Conservation (phyloP, 2,888 invertebrate genomes). For the Nipponacmea schrenckii region DNA sequence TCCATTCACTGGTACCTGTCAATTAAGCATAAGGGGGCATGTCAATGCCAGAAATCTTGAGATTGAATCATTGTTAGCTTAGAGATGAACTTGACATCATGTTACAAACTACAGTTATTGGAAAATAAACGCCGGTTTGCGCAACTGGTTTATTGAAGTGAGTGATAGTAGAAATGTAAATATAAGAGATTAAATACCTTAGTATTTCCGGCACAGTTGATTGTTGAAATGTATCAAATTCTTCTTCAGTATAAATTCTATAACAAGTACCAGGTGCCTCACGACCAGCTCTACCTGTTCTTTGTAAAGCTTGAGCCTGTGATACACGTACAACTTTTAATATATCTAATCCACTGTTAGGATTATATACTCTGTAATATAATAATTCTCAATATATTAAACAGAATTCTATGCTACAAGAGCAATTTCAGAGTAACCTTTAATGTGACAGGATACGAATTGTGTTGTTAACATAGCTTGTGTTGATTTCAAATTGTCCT, state of each 20-base stretch:
- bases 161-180: no score
- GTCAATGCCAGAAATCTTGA: no score
- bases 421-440: background rate
- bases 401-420: background rate
- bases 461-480: background rate
- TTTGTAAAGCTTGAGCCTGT: conserved; percentile 92
- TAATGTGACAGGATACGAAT: no score
- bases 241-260: conserved; percentile 82
- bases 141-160: no score
- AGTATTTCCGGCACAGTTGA: conserved; percentile 89
- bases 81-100: background rate
- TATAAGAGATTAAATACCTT: conserved; percentile 62
- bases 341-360: conserved; percentile 84
- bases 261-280: conserved; percentile 86
- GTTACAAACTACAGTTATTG: background rate
- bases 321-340: conserved; percentile 85
- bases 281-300: conserved; percentile 91
- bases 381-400: background rate
- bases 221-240: conserved; percentile 78
- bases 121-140: no score
- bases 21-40: no score
- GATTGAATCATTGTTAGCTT: no score
- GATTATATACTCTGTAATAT: conserved; percentile 75
- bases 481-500: background rate
- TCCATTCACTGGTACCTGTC: no score